Conservation (phyloP, 2,888 invertebrate species). For the Bembecia ichneumoniformis region DNA sequence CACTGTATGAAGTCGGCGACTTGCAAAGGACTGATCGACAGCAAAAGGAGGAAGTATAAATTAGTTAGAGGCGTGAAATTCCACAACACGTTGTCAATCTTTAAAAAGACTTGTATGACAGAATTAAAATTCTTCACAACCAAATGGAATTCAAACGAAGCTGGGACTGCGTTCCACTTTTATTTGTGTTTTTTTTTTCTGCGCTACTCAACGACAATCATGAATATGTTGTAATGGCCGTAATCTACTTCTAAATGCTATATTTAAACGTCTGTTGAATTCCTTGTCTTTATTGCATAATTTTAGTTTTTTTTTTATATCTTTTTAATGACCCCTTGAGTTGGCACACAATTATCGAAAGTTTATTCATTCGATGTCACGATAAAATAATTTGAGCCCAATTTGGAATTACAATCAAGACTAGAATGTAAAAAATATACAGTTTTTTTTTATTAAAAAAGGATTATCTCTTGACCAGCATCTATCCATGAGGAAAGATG, state of each 20-base stretch:
- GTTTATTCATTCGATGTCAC: no score
- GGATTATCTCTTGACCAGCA: no score
- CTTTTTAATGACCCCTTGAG: no score
- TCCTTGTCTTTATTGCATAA: no score
- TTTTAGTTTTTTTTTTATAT: no score
- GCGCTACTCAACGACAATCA: not conserved
- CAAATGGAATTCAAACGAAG: slow-evolving; percentile 3
- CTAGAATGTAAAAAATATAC: no score
- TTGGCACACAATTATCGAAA: no score
- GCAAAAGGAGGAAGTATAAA: slow-evolving; percentile 52
- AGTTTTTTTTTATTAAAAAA: no score
- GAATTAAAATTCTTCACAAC: slow-evolving; percentile 43
- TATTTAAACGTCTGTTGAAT: no score
- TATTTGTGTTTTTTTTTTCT: not conserved
- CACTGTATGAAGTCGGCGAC: not conserved
- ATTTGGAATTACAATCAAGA: no score
- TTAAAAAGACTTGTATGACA: slow-evolving; percentile 38
- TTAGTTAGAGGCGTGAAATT: slow-evolving; percentile 57
- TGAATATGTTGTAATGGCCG: not conserved
- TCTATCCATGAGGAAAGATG: no score
- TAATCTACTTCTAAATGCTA: not conserved
- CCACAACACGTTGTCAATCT: slow-evolving; percentile 37
- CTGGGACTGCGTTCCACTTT: not conserved
- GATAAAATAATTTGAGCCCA: no score
- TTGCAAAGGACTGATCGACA: not conserved